phyloP scores from a whole-genome alignment of 2,797 vertebrate genomes.

The Coccyzus lansbergi region DNA sequence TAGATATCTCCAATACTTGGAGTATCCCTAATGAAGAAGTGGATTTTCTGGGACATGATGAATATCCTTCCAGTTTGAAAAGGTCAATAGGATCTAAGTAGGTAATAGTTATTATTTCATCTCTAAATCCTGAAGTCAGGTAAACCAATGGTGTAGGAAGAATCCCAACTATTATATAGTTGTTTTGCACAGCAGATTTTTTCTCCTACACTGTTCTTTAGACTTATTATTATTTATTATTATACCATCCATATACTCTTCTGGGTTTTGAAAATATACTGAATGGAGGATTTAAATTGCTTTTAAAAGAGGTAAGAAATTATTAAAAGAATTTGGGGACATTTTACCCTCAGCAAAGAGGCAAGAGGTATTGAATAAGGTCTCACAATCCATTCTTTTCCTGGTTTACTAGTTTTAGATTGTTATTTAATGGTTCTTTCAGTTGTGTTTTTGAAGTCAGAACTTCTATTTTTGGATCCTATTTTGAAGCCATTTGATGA shows the following conservation, averaged over 20 bases:
- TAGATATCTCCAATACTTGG: background rate
- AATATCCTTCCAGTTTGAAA: background rate
- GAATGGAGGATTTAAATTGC: background rate
- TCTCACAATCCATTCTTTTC: background rate
- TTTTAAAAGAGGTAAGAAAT: background rate
- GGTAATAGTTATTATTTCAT: background rate
- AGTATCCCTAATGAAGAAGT: background rate
- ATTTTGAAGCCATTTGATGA: background rate
- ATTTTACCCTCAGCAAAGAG: background rate
- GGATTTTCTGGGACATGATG: background rate
- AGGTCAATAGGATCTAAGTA: background rate
- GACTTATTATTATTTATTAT: background rate
- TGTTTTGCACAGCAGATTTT: background rate
- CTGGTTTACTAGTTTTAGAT: background rate
- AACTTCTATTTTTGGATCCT: background rate
- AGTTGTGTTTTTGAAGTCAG: background rate
- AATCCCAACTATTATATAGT: background rate
- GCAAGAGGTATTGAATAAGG: background rate
- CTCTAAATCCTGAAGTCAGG: background rate
- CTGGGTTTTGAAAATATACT: background rate
- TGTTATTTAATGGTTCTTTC: background rate
- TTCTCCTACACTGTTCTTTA: background rate
- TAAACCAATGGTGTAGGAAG: background rate
- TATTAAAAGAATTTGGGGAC: background rate
- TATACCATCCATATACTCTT: background rate